A percentile compares a stretch with the other conserved stretches of the same genome.
These are phyloP conservation scores for Clarias magur DNA, from an alignment of 2,113 vertebrate genomes.

Conservation along the genomic window DNA sequence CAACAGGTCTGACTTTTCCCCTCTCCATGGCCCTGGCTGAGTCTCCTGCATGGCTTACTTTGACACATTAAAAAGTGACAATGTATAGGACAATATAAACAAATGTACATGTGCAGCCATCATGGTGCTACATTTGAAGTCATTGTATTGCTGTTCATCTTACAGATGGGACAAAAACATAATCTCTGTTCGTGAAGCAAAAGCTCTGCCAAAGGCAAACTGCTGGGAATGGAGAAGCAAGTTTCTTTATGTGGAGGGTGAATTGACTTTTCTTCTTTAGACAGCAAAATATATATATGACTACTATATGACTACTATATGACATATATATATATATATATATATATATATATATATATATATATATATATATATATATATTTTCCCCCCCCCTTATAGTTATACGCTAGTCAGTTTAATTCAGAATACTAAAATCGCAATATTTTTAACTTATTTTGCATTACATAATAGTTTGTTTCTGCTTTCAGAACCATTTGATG, in stretches of 20 bases:
- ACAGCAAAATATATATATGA: too few relatives aligned
- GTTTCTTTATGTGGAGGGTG: conserved; percentile 97
- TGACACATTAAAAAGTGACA: conserved; percentile 37
- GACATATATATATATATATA: too few relatives aligned
- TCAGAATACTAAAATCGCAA: not conserved
- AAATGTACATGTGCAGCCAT: not conserved
- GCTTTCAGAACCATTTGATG: conserved; percentile 92
- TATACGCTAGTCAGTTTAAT: too few relatives aligned
- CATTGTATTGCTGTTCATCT: not conserved
- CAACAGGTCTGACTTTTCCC: conserved; percentile 73
- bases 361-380: too few relatives aligned
- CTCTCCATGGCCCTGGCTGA: conserved; percentile 58
- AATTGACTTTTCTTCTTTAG: not conserved
- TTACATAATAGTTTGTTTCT: not conserved
- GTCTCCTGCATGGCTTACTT: conserved; percentile 53
- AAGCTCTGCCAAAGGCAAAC: conserved; percentile 78
- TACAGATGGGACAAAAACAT: conserved; percentile 84
- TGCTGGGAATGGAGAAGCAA: conserved; percentile 88
- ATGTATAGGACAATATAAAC: conserved; percentile 2
- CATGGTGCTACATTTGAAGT: not conserved
- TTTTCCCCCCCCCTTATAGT: not conserved
- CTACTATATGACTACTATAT: too few relatives aligned
- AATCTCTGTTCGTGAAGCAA: conserved; percentile 91
- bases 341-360: too few relatives aligned
- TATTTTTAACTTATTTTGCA: not conserved